These are phyloP conservation scores for Physeter macrocephalus DNA, from an alignment of 2,113 vertebrate species.

Conservation along the genomic window DNA sequence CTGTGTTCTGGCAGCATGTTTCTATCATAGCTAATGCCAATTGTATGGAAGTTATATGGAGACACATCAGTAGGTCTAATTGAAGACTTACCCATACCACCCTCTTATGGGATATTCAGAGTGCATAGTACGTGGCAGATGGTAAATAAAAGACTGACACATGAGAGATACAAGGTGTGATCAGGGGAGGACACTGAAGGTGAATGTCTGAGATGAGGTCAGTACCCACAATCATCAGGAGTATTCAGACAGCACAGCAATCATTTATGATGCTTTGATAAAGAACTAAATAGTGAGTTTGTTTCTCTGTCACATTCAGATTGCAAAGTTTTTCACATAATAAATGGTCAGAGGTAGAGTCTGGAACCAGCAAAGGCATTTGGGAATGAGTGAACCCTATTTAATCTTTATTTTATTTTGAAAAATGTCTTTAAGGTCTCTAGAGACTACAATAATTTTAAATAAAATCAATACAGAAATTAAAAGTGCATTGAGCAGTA, in stretches of 20 bases:
- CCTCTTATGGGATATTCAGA: not conserved
- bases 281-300: not conserved
- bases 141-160: not conserved
- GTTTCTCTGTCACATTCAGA: not conserved
- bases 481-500: not conserved
- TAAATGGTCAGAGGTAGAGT: not conserved
- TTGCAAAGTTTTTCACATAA: not conserved
- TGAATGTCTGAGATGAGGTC: not conserved
- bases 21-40: not conserved
- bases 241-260: not conserved
- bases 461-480: not conserved
- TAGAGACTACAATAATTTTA: not conserved
- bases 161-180: not conserved
- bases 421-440: not conserved
- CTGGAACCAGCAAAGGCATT: not conserved
- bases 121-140: not conserved
- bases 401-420: not conserved
- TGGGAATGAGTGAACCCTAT: not conserved
- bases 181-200: not conserved
- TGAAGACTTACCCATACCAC: not conserved
- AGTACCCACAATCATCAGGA: fast-evolving
- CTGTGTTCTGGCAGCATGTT: not conserved
- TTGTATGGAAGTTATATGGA: not conserved
- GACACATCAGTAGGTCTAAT: not conserved
- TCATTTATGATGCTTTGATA: not conserved